Evolutionary conservation across 2,888 invertebrate genomes (phyloP).

Genomic region (Hydriomena furcata): DNA sequence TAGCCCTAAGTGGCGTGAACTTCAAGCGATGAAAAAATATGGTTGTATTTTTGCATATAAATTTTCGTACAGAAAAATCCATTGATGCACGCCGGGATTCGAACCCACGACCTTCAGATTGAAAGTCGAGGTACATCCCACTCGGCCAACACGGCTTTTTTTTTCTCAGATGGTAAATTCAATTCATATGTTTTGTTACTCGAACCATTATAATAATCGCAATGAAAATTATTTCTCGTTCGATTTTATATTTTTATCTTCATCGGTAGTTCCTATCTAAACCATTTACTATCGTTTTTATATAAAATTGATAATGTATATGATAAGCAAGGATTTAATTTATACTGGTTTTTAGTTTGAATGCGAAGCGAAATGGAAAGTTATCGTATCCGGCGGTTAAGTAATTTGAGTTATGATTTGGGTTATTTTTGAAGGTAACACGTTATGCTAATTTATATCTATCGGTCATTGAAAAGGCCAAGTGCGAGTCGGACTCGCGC

Average conservation of each 20-base stretch:
- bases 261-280: constrained; percentile 15
- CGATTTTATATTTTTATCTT: constrained; percentile 17
- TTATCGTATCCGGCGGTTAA: constrained; percentile 28
- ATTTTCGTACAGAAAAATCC: no score
- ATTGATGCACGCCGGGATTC: no score
- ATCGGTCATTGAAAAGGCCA: no score
- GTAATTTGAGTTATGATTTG: constrained; percentile 16
- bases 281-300: constrained; percentile 23
- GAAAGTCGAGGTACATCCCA: no score
- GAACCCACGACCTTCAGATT: no score
- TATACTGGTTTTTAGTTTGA: constrained; percentile 16
- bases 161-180: no score
- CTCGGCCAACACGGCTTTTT: no score
- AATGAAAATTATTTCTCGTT: constrained; percentile 23
- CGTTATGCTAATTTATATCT: no score
- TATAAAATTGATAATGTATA: constrained; percentile 22
- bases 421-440: no score
- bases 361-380: constrained; percentile 35
- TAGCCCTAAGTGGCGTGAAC: constrained; percentile 15
- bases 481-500: no score
- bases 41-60: no score
- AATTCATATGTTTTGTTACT: no score
- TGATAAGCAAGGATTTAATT: constrained; percentile 27
- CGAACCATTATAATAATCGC: constrained; percentile 7
- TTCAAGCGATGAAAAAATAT: constrained; percentile 3